phyloP scores from a whole-genome alignment of 2,888 invertebrate species.

The Melieria picta region DNA sequence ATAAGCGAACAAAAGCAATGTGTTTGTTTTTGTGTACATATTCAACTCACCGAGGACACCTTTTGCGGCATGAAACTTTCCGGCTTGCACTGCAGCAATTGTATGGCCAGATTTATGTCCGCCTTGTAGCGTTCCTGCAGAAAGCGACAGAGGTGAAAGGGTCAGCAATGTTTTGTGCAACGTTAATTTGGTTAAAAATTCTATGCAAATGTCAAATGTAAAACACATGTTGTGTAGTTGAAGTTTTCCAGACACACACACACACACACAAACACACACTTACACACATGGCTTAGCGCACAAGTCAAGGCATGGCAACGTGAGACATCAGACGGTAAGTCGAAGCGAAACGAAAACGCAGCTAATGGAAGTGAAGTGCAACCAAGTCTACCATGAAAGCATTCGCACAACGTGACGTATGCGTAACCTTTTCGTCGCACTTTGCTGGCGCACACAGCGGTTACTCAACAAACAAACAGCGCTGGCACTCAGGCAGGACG shows the following conservation, averaged over 20 bases:
- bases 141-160: constrained; percentile 2
- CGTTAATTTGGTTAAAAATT: too few species aligned
- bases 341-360: too few species aligned
- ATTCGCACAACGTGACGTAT: too few species aligned
- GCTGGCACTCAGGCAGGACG: too few species aligned
- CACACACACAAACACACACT: not conserved
- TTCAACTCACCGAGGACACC: constrained; percentile 81
- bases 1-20: not conserved
- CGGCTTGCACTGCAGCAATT: constrained; percentile 93
- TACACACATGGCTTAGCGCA: not conserved
- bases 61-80: constrained; percentile 93
- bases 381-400: too few species aligned
- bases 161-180: too few species aligned
- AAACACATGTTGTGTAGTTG: not conserved
- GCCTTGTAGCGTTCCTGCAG: constrained; percentile 91
- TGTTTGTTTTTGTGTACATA: not conserved
- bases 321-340: too few species aligned
- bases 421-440: too few species aligned
- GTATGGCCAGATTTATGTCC: constrained; percentile 93
- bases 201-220: constrained; percentile 1
- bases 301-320: too few species aligned
- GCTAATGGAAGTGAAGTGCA: too few species aligned
- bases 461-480: too few species aligned
- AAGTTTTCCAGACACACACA: not conserved
- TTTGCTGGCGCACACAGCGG: too few species aligned